Evolutionary conservation across 2,113 vertebrate species (phyloP).

Genomic region (Phasianus colchicus): DNA sequence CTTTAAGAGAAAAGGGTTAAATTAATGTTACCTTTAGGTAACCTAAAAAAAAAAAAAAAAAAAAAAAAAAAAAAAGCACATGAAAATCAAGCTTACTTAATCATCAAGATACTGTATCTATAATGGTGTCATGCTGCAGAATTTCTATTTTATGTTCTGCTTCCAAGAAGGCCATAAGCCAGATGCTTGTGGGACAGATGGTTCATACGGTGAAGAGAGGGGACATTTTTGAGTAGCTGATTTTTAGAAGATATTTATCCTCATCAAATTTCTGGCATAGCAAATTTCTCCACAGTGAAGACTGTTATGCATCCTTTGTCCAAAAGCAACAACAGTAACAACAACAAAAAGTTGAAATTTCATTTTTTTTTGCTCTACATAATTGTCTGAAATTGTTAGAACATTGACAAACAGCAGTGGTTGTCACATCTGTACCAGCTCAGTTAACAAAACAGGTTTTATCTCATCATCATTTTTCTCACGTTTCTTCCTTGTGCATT

Average conservation of each 20-base stretch:
- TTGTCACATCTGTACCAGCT: slow-evolving; percentile 47
- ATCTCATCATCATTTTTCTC: slow-evolving; percentile 41
- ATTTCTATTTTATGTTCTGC: neutral
- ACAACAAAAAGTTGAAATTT: neutral
- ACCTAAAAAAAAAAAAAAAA: neutral
- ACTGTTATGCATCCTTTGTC: neutral
- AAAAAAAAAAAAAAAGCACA: neutral
- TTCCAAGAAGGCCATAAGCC: neutral
- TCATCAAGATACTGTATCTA: rapidly evolving
- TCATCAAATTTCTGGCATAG: neutral
- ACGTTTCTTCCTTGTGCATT: neutral
- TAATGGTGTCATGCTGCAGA: neutral
- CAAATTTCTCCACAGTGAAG: slow-evolving; percentile 17
- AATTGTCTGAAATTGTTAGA: neutral
- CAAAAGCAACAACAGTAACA: neutral
- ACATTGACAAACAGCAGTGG: slow-evolving; percentile 35
- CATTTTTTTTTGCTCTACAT: neutral
- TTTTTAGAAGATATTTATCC: neutral
- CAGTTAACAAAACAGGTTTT: slow-evolving; percentile 19
- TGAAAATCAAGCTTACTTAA: neutral
- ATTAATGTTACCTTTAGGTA: neutral
- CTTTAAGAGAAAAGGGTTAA: neutral
- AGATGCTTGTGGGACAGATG: rapidly evolving
- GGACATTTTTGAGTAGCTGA: neutral
- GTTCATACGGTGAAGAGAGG: neutral